Evolutionary conservation across 1,140 invertebrate genomes (phyloP).

Genomic region (Philaenus spumarius): DNA sequence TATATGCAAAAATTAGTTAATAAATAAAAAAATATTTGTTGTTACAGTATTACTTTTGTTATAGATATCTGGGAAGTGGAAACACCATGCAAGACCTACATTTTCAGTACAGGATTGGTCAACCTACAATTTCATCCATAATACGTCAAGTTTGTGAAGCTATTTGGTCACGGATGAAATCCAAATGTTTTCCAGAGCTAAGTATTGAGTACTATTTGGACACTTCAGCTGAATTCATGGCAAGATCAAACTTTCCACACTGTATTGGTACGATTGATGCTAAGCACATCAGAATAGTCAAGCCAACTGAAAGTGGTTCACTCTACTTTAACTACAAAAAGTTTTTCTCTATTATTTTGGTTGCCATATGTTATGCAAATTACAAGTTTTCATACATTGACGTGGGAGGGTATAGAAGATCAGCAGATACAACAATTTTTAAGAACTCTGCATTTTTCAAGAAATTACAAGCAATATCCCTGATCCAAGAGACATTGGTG

Average conservation of each 20-base stretch:
- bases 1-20: no score
- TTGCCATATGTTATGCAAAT: no score
- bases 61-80: slow-evolving; percentile 2
- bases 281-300: slow-evolving; percentile 32
- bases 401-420: no score
- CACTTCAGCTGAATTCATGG: neutral
- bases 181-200: slow-evolving; percentile 1
- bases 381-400: slow-evolving; percentile 37
- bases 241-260: slow-evolving; percentile 38
- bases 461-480: no score
- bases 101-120: slow-evolving; percentile 19
- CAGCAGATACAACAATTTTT: no score
- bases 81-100: slow-evolving; percentile 15
- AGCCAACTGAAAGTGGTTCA: slow-evolving; percentile 19
- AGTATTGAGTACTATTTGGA: slow-evolving; percentile 25
- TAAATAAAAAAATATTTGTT: neutral
- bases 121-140: neutral
- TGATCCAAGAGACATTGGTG: no score
- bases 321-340: slow-evolving; percentile 25
- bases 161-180: slow-evolving; percentile 23
- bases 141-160: slow-evolving; percentile 24
- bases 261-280: slow-evolving; percentile 43
- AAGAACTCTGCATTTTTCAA: no score
- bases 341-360: slow-evolving; percentile 37
- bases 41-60: slow-evolving; percentile 8